Evolutionary conservation across 2,113 vertebrate species (phyloP).

Genomic region (Anolis sagrei): DNA sequence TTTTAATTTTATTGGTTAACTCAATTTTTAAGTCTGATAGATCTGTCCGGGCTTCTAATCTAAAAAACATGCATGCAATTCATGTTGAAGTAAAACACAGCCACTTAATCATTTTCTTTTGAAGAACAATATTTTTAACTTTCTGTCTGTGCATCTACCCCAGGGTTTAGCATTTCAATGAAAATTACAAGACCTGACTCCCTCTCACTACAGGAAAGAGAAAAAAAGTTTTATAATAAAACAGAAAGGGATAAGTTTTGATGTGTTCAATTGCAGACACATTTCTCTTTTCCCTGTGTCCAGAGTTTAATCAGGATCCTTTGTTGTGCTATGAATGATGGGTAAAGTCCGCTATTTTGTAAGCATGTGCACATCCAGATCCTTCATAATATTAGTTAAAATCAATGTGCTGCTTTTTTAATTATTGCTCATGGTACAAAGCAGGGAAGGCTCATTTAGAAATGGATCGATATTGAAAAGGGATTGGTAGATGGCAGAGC

Average conservation of each 20-base stretch:
- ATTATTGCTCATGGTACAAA: constrained; percentile 99
- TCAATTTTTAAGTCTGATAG: constrained; percentile 54
- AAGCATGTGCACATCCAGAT: constrained; percentile 98
- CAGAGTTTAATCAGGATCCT: constrained; percentile 77
- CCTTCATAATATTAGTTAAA: constrained; percentile 99
- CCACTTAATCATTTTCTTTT: constrained; percentile 55
- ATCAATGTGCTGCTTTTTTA: constrained; percentile 99
- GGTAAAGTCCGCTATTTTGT: constrained; percentile 88
- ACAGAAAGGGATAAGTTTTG: constrained; percentile 81
- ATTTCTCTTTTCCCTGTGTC: constrained; percentile 79
- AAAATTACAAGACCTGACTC: constrained; percentile 72
- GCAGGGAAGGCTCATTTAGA: constrained; percentile 99
- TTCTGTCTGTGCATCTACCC: constrained; percentile 61
- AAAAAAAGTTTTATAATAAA: constrained; percentile 81
- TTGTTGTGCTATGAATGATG: constrained; percentile 82
- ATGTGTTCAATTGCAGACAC: constrained; percentile 81
- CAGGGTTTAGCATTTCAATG: constrained; percentile 72
- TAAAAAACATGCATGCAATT: constrained; percentile 39
- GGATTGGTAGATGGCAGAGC: constrained; percentile 95
- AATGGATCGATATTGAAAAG: constrained; percentile 95
- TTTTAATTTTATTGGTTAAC: constrained; percentile 59
- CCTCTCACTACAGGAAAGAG: constrained; percentile 47
- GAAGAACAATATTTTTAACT: constrained; percentile 52
- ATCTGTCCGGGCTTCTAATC: constrained; percentile 59
- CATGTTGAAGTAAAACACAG: constrained; percentile 50